phyloP scores from a whole-genome alignment of 2,888 invertebrate genomes.

The Drosophila merina region DNA sequence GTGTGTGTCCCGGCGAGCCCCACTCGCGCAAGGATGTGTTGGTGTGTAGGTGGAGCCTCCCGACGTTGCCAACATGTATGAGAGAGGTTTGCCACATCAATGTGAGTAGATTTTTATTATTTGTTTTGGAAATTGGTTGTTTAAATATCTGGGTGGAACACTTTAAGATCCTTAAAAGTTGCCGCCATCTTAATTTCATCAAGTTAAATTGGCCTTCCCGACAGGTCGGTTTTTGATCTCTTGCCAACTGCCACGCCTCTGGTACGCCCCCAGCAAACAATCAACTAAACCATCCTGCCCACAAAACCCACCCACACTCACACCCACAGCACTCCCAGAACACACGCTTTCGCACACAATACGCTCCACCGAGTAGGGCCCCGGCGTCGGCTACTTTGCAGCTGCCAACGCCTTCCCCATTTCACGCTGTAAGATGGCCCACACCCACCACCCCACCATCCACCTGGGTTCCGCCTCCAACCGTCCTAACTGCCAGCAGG shows the following conservation, averaged over 20 bases:
- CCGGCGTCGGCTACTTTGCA: constrained; percentile 39
- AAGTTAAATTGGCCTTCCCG: constrained; percentile 62
- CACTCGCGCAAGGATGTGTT: too few species aligned
- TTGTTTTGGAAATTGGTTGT: too few species aligned
- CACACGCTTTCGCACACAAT: neutral
- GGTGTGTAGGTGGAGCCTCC: too few species aligned
- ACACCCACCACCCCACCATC: neutral
- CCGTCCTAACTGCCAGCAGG: constrained; percentile 32
- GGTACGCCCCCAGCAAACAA: constrained; percentile 44
- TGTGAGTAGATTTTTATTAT: too few species aligned
- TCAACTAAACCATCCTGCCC: constrained; percentile 47
- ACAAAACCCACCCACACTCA: constrained; percentile 16
- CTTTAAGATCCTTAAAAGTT: neutral
- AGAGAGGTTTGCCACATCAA: too few species aligned
- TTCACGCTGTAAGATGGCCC: constrained; percentile 62
- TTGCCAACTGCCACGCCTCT: constrained; percentile 20
- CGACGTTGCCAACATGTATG: too few species aligned
- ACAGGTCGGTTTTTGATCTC: constrained; percentile 18
- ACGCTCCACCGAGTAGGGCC: constrained; percentile 31
- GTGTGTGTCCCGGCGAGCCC: too few species aligned
- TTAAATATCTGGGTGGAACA: too few species aligned
- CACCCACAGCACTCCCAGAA: too few species aligned
- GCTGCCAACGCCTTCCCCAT: constrained; percentile 50
- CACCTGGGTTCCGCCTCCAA: neutral
- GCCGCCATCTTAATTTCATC: constrained; percentile 67